phyloP scores from a whole-genome alignment of 2,797 vertebrate species.

The Chanos chanos region DNA sequence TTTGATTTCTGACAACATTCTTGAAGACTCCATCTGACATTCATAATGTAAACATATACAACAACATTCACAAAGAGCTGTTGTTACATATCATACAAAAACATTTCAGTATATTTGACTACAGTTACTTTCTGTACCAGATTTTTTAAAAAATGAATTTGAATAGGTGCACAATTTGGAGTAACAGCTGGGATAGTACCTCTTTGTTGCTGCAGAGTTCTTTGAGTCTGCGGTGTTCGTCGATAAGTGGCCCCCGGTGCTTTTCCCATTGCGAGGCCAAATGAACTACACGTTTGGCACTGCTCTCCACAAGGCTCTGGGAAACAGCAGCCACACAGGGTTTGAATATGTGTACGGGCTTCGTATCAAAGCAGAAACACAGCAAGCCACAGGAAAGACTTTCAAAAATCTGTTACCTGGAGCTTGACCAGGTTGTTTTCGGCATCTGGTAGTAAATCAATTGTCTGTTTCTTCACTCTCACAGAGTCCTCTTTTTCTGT shows the following conservation, averaged over 20 bases:
- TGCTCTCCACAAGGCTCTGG: constrained; percentile 80
- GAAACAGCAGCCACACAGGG: not conserved
- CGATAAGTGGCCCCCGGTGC: constrained; percentile 81
- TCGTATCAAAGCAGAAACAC: not conserved
- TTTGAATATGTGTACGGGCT: too few species aligned
- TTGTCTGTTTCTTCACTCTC: constrained; percentile 76
- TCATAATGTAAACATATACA: not conserved
- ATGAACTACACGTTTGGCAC: constrained; percentile 76
- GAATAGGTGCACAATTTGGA: not conserved
- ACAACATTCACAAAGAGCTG: not conserved
- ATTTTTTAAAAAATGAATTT: not conserved
- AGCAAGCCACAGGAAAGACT: not conserved
- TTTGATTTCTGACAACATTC: constrained; percentile 81
- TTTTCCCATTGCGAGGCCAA: constrained; percentile 89
- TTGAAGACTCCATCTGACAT: constrained; percentile 80
- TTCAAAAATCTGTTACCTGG: constrained; percentile 67
- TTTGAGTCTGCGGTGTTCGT: constrained; percentile 80
- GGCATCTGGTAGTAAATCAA: constrained; percentile 78
- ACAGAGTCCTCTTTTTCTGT: constrained; percentile 66
- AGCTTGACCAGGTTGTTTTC: constrained; percentile 79
- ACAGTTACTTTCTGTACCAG: too few species aligned
- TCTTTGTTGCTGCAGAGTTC: constrained; percentile 79
- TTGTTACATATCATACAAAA: not conserved
- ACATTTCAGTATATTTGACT: not conserved
- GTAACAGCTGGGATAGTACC: constrained; percentile 54